Base-by-base conservation (phyloP, 2,888 invertebrate species). In the Phasia obesa region DNA sequence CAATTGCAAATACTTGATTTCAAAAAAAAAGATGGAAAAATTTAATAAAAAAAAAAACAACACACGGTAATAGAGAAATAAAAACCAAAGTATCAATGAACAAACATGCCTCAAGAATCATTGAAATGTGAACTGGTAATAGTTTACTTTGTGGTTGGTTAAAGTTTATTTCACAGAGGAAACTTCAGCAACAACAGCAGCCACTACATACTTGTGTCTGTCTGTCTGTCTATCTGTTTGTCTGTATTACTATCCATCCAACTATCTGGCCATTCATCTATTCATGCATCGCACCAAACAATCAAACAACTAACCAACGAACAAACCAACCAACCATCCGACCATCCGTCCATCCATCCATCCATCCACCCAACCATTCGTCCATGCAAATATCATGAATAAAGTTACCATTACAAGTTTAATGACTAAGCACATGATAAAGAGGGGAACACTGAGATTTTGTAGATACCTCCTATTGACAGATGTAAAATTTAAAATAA, bases 51-150 rank as follows among this genome's bases (percentile, higher is more conserved):
- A 57, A 31, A 47, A 17, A 5, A 23, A 53, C 9, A 59, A 42
- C 21, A 55, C 11, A 47, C 23, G 53, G 27, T 59, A 70, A 69
- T 60, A 27, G 31, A 57, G 65, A 67, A 44, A 67, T 51, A 60
- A 76, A 55, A 60, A 60, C 47, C 69, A 77, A 69, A 69, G 83
- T 83, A 83, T 83, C 83, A 79, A 79, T 83, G 83, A 83, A 79
- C 79, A 79, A 83, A 83, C 79, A 79, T 83, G 79, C 83, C 77
- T 77, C 81, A 81, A 84, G 80, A 85, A 84, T 82, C 85, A 84
- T 84, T 85, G 82, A 82, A 82, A 84, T 84, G 85, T 84, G 84
- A 84, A 85, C 78, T 79, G 80, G 84, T 82, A 83, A 85, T 85
- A 81, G 84, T 84, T 83, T 81, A 83, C 82, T 85, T 80, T 81